phyloP scores from a whole-genome alignment of 2,888 invertebrate genomes.

The Argynnis bischoffii region DNA sequence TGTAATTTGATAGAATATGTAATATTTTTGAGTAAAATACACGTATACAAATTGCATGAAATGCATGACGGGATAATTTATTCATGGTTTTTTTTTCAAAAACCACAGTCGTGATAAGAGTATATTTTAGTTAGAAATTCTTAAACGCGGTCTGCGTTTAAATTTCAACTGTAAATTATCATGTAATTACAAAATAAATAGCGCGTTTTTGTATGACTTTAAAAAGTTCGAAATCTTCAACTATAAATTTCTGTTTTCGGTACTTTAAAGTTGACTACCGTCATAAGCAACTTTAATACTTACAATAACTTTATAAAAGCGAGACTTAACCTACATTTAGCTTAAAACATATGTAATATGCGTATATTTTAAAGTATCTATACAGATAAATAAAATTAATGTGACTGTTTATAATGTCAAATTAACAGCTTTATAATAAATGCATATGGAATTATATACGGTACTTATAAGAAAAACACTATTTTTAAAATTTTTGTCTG shows the following conservation, averaged over 20 bases:
- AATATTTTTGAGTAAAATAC: too few relatives aligned
- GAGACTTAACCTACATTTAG: background rate
- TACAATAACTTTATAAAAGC: background rate
- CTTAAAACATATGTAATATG: background rate
- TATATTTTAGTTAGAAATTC: background rate
- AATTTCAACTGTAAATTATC: background rate
- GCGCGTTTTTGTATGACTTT: constrained; percentile 7
- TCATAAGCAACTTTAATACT: constrained; percentile 7
- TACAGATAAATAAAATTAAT: too few relatives aligned
- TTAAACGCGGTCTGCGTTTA: background rate
- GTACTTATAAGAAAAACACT: too few relatives aligned
- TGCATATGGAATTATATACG: too few relatives aligned
- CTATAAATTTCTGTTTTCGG: constrained; percentile 19
- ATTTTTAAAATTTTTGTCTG: too few relatives aligned
- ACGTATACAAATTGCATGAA: too few relatives aligned
- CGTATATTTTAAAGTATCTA: too few relatives aligned
- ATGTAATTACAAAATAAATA: background rate
- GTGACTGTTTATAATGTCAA: too few relatives aligned
- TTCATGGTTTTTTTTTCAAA: too few relatives aligned
- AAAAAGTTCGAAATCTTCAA: constrained; percentile 10
- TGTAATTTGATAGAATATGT: too few relatives aligned
- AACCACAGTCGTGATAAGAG: background rate
- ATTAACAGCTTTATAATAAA: too few relatives aligned
- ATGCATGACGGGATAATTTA: too few relatives aligned
- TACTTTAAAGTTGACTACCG: constrained; percentile 17